Evolutionary conservation across 2,888 invertebrate species (phyloP).

Genomic region (Oasisia sp.): DNA sequence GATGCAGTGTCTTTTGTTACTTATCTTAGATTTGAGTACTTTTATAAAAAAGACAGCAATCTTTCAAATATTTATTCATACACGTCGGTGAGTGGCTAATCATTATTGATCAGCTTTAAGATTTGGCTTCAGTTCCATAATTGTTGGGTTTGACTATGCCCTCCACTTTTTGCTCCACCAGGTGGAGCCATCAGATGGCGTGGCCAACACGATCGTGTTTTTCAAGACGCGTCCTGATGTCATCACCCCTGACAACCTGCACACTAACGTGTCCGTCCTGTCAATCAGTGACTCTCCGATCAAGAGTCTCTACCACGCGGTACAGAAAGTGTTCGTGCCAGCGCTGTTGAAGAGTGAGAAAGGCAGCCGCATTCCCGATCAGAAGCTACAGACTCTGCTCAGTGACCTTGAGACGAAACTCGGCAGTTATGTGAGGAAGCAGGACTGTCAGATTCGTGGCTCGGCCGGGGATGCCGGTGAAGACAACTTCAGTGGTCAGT

Average conservation of each 20-base stretch:
- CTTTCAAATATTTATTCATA: too few relatives aligned
- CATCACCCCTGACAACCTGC: slow-evolving; percentile 72
- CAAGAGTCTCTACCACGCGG: slow-evolving; percentile 72
- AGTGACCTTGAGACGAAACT: slow-evolving; percentile 68
- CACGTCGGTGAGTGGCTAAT: not conserved
- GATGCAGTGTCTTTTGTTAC: too few relatives aligned
- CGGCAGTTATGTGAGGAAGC: slow-evolving; percentile 63
- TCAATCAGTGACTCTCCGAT: slow-evolving; percentile 73
- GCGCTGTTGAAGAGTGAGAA: slow-evolving; percentile 19
- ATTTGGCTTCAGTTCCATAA: not conserved
- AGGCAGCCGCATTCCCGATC: slow-evolving; percentile 59
- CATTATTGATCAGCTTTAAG: not conserved
- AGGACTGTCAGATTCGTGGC: slow-evolving; percentile 55
- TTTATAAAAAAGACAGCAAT: too few relatives aligned
- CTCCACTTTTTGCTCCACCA: not conserved
- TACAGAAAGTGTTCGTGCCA: slow-evolving; percentile 67
- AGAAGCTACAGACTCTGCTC: slow-evolving; percentile 67
- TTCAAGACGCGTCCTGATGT: slow-evolving; percentile 73
- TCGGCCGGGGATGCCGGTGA: slow-evolving; percentile 47
- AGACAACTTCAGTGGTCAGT: slow-evolving; percentile 58
- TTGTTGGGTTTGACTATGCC: not conserved
- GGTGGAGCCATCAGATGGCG: not conserved
- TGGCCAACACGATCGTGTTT: slow-evolving; percentile 66
- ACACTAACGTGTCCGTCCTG: slow-evolving; percentile 71
- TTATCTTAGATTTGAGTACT: too few relatives aligned